These are phyloP conservation scores for Pangasius mekongensis DNA, from an alignment of 2,797 vertebrate species.

Conservation along the genomic window DNA sequence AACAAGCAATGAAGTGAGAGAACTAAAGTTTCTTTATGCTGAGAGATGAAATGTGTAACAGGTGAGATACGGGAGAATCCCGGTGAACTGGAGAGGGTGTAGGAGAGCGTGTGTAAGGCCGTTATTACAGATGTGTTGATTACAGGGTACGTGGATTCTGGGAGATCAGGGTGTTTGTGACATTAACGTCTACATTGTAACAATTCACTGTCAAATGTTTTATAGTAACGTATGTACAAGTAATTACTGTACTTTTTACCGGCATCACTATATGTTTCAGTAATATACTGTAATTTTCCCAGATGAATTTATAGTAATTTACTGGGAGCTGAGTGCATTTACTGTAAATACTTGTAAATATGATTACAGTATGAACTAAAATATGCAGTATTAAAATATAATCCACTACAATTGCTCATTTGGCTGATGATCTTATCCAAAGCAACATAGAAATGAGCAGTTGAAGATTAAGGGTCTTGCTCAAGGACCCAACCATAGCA, in stretches of 20 bases:
- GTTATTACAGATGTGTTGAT: not conserved
- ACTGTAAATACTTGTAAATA: not conserved
- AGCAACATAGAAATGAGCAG: not conserved
- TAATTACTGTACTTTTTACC: not conserved
- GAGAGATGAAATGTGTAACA: slow-evolving; percentile 1
- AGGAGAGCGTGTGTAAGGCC: not conserved
- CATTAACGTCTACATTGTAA: not conserved
- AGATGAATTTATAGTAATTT: not conserved
- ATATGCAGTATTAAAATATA: not conserved
- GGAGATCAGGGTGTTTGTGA: not conserved
- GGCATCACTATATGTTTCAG: not conserved
- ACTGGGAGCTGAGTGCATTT: not conserved
- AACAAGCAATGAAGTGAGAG: not conserved
- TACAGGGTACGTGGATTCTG: not conserved
- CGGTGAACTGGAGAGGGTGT: not conserved
- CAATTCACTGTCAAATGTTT: not conserved
- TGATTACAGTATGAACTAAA: not conserved
- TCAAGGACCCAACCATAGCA: not conserved
- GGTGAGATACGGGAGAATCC: not conserved
- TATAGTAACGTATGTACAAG: not conserved
- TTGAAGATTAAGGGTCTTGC: not conserved
- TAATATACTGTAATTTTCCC: not conserved
- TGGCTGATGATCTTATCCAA: not conserved
- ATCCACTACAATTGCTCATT: not conserved
- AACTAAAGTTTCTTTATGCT: not conserved